Conservation (phyloP, 2,797 vertebrate species). For the Neosilurus mollespiculum region DNA sequence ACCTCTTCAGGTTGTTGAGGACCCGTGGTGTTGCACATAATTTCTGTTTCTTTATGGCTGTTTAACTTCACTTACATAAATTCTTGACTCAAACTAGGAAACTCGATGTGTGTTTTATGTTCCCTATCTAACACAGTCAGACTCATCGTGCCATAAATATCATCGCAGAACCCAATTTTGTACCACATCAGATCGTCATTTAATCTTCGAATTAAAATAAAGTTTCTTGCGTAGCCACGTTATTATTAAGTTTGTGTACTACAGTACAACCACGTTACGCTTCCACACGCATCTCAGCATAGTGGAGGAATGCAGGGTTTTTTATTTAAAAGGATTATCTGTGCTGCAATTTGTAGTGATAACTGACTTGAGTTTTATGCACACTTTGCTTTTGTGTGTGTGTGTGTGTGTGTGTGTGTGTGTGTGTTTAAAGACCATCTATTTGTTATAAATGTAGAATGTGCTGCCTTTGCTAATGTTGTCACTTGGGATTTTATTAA, state of each 20-base stretch:
- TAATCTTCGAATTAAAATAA: background rate
- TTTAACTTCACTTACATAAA: background rate
- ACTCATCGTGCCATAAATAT: background rate
- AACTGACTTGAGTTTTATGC: background rate
- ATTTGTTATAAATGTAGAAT: constrained; percentile 10
- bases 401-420: background rate
- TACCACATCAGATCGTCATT: background rate
- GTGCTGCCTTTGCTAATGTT: constrained; percentile 1
- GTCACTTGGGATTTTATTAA: constrained; percentile 15
- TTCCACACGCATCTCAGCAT: background rate
- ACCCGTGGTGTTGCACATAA: background rate
- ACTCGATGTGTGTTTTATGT: background rate
- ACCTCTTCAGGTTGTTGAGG: background rate
- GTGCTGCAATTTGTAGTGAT: background rate
- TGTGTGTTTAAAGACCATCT: background rate
- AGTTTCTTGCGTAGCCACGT: background rate
- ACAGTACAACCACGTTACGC: background rate
- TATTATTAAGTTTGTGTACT: background rate
- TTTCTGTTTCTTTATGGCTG: background rate
- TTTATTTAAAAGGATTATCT: background rate
- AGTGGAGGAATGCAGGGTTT: background rate
- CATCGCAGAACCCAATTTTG: background rate
- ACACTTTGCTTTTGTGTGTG: no score
- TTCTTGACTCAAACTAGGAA: background rate
- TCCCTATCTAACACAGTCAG: background rate